These are phyloP conservation scores for Metacarcinus magister DNA, from an alignment of 2,888 invertebrate genomes.

Conservation along the genomic window DNA sequence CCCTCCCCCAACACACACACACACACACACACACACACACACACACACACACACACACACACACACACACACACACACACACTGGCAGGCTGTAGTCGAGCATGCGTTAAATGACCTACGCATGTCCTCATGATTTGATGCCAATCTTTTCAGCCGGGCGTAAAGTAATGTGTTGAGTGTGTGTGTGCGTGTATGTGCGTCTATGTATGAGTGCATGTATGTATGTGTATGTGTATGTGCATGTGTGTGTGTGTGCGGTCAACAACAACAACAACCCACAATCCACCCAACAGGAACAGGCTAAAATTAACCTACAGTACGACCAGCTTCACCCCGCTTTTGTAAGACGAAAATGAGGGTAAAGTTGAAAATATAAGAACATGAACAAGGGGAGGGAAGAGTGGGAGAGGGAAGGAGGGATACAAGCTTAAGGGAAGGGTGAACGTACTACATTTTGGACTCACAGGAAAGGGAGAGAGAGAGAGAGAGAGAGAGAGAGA, in stretches of 20 bases:
- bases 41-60: constrained; percentile 11
- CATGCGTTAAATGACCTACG: background rate
- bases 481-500: background rate
- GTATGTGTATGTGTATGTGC: background rate
- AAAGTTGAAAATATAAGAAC: no score
- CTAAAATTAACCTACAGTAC: no score
- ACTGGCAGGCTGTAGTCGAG: background rate
- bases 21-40: background rate
- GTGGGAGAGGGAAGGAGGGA: no score
- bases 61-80: constrained; percentile 59
- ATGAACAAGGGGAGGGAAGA: background rate
- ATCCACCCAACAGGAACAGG: no score
- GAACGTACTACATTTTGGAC: no score
- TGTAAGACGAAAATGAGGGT: background rate
- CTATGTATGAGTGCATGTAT: background rate
- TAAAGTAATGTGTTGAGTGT: constrained; percentile 33
- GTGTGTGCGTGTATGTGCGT: constrained; percentile 12
- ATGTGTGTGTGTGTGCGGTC: no score
- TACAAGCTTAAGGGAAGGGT: no score
- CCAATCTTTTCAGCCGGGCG: constrained; percentile 26
- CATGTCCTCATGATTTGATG: background rate
- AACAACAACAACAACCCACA: no score
- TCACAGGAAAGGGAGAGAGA: no score
- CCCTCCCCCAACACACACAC: background rate
- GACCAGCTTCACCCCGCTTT: no score